phyloP scores from a whole-genome alignment of 2,888 invertebrate genomes.

The Leptogaster cylindrica region DNA sequence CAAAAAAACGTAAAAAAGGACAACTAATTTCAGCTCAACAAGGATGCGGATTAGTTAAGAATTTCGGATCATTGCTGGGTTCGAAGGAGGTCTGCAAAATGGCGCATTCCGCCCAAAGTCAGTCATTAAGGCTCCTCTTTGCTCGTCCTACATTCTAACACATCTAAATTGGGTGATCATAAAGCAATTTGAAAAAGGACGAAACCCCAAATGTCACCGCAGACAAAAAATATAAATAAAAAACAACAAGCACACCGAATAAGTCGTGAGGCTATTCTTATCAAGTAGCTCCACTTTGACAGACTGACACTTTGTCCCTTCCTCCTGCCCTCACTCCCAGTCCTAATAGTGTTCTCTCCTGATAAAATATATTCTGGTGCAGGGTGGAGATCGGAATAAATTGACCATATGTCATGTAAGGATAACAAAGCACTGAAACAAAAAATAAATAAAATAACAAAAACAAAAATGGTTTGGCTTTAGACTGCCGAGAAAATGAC shows the following conservation, averaged over 20 bases:
- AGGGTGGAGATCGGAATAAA: slow-evolving; percentile 41
- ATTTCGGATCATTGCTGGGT: no score
- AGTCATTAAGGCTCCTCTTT: neutral
- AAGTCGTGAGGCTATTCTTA: slow-evolving; percentile 30
- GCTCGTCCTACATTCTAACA: slow-evolving; percentile 10
- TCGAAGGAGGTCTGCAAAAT: no score
- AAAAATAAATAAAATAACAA: no score
- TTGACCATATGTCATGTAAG: slow-evolving; percentile 46
- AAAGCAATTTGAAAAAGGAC: slow-evolving; percentile 47
- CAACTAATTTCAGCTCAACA: no score
- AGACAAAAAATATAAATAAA: slow-evolving; percentile 13
- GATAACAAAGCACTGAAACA: slow-evolving; percentile 30
- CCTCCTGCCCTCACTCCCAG: neutral
- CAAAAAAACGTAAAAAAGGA: neutral
- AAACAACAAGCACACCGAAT: neutral
- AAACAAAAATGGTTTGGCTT: slow-evolving; percentile 25
- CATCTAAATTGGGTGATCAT: slow-evolving; percentile 44
- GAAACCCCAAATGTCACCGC: slow-evolving; percentile 38
- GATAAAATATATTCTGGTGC: slow-evolving; percentile 21
- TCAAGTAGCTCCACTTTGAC: slow-evolving; percentile 29
- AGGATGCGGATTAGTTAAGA: no score
- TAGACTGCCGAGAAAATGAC: slow-evolving; percentile 27
- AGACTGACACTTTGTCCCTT: slow-evolving; percentile 33
- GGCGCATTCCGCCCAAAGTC: no score
- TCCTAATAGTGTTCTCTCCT: slow-evolving; percentile 34